A percentile compares a stretch with the other conserved stretches of the same genome.
Conservation (phyloP, 2,888 invertebrate genomes). For the Spilosoma lubricipeda region DNA sequence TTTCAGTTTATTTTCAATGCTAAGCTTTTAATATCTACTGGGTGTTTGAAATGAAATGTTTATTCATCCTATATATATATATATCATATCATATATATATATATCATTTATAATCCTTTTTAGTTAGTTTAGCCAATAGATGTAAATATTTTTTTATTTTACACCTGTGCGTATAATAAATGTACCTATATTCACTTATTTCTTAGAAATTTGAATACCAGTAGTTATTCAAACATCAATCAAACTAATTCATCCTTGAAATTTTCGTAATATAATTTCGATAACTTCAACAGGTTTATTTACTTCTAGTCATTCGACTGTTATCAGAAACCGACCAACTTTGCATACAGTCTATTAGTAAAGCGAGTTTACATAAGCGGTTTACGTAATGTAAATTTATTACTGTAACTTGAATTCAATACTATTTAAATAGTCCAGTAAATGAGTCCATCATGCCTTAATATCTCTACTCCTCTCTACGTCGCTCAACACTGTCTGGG, state of each 20-base stretch:
- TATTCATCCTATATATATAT: no score
- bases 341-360: neutral
- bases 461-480: constrained; percentile 28
- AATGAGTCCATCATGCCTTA: constrained; percentile 25
- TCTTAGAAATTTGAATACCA: neutral
- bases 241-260: neutral
- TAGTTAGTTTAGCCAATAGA: no score
- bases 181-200: neutral
- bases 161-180: neutral
- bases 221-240: neutral
- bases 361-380: neutral
- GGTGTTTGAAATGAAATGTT: neutral
- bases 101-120: neutral
- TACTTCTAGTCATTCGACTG: neutral
- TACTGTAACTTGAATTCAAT: neutral
- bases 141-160: neutral
- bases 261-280: neutral
- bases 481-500: constrained; percentile 24
- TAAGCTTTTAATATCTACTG: neutral
- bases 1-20: neutral
- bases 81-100: no score
- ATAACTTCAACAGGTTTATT: neutral
- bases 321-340: neutral
- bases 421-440: constrained; percentile 2
- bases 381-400: neutral